A percentile compares a stretch with the other conserved stretches of the same genome.
Evolutionary conservation across 2,888 invertebrate genomes (phyloP).

Genomic region (Agonum fuliginosum): DNA sequence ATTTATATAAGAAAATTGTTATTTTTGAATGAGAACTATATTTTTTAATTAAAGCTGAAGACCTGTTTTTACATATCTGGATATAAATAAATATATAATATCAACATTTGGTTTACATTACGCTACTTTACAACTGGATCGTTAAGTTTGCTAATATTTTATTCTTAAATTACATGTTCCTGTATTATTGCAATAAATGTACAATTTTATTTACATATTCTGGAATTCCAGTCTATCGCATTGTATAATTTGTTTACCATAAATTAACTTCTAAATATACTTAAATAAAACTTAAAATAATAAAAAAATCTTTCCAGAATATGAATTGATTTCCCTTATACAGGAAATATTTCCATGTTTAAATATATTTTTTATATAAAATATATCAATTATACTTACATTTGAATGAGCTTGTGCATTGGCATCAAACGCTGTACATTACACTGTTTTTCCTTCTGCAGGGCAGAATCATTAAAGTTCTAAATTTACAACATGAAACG

Average conservation of each 20-base stretch:
- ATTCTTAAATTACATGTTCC: constrained; percentile 6
- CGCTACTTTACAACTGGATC: background rate
- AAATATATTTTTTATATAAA: constrained; percentile 35
- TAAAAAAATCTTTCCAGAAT: background rate
- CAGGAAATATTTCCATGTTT: constrained; percentile 15
- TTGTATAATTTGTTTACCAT: background rate
- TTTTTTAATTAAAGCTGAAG: constrained; percentile 47
- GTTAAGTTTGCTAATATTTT: constrained; percentile 37
- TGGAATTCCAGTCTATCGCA: background rate
- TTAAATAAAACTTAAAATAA: background rate
- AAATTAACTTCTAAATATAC: background rate
- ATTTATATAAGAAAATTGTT: constrained; percentile 44
- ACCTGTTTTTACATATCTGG: constrained; percentile 57
- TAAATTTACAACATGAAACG: constrained; percentile 36
- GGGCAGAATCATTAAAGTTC: constrained; percentile 50
- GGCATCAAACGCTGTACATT: constrained; percentile 18
- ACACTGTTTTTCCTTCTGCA: constrained; percentile 22
- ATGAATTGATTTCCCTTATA: constrained; percentile 17
- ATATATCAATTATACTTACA: constrained; percentile 35
- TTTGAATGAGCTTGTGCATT: constrained; percentile 26
- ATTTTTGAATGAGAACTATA: constrained; percentile 46
- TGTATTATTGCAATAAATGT: constrained; percentile 8
- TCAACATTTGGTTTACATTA: constrained; percentile 1
- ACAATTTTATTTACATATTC: constrained; percentile 26
- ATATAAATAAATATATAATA: constrained; percentile 27